Conservation (phyloP, 2,888 invertebrate genomes). For the Drosophila mimica region DNA sequence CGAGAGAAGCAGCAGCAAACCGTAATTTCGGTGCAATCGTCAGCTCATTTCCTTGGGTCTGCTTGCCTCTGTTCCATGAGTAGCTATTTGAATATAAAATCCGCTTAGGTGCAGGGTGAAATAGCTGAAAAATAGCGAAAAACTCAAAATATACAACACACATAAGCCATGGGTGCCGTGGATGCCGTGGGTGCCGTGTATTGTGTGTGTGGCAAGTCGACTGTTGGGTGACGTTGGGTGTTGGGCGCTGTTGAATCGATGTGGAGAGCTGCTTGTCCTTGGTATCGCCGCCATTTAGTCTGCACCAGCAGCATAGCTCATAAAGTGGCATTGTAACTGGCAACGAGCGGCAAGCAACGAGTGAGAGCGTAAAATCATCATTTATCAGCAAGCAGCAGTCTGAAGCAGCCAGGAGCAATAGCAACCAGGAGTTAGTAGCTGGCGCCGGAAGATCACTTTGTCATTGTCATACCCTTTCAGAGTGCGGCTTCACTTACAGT, state of each 20-base stretch:
- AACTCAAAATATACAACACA: conserved; percentile 29
- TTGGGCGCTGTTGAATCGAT: conserved; percentile 13
- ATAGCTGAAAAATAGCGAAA: conserved; percentile 30
- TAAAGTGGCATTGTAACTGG: conserved; percentile 68
- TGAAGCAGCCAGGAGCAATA: conserved; percentile 23
- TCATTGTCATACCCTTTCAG: conserved; percentile 76
- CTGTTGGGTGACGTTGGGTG: neutral
- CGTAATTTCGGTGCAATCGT: conserved; percentile 67
- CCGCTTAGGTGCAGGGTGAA: conserved; percentile 64
- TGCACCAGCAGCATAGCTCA: conserved; percentile 54
- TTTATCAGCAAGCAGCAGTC: conserved; percentile 61
- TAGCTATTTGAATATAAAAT: conserved; percentile 69
- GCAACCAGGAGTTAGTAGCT: conserved; percentile 13
- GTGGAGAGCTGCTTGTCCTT: conserved; percentile 47
- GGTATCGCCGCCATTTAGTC: conserved; percentile 53
- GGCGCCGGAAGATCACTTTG: conserved; percentile 82
- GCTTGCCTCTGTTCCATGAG: conserved; percentile 21
- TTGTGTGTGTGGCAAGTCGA: neutral
- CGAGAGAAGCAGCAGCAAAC: conserved; percentile 32
- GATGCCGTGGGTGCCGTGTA: conserved; percentile 7
- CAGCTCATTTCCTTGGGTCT: conserved; percentile 50
- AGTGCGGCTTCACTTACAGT: conserved; percentile 47
- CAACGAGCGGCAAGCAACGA: conserved; percentile 50
- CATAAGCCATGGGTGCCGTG: conserved; percentile 42
- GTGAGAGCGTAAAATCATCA: conserved; percentile 70